Evolutionary conservation across 2,888 invertebrate genomes (phyloP).

Genomic region (Parthenolecanium corni): DNA sequence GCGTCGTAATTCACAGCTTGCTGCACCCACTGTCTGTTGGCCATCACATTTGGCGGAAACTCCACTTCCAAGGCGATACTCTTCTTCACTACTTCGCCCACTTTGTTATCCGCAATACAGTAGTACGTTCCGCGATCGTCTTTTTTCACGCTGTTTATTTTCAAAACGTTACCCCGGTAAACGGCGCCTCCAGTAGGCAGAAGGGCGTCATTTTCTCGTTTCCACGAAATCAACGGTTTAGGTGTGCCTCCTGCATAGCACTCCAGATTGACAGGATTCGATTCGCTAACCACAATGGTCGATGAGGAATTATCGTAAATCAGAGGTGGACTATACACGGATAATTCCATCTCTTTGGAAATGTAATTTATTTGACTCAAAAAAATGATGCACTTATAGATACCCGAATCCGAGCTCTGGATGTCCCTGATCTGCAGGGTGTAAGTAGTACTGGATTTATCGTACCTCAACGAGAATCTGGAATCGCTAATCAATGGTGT

Average conservation of each 20-base stretch:
- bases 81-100: constrained; percentile 66
- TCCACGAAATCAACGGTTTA: constrained; percentile 73
- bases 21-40: constrained; percentile 66
- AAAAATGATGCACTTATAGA: constrained; percentile 75
- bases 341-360: constrained; percentile 68
- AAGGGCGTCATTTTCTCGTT: constrained; percentile 84
- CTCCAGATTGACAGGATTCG: constrained; percentile 64
- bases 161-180: constrained; percentile 65
- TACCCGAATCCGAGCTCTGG: constrained; percentile 83
- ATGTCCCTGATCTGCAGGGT: constrained; percentile 67
- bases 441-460: constrained; percentile 64
- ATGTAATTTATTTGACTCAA: constrained; percentile 68
- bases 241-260: constrained; percentile 85
- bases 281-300: constrained; percentile 65
- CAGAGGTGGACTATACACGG: constrained; percentile 78
- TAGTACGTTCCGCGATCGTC: constrained; percentile 89
- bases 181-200: constrained; percentile 78
- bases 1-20: constrained; percentile 83
- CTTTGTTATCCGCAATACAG: constrained; percentile 79
- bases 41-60: constrained; percentile 73
- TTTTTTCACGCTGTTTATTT: constrained; percentile 63
- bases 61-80: constrained; percentile 82
- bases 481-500: constrained; percentile 73
- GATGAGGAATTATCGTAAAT: constrained; percentile 87
- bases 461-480: constrained; percentile 66